Percentiles rank a stretch among this genome's conserved stretches.
Conservation (phyloP, 2,113 vertebrate genomes). For the Cromileptes altivelis region DNA sequence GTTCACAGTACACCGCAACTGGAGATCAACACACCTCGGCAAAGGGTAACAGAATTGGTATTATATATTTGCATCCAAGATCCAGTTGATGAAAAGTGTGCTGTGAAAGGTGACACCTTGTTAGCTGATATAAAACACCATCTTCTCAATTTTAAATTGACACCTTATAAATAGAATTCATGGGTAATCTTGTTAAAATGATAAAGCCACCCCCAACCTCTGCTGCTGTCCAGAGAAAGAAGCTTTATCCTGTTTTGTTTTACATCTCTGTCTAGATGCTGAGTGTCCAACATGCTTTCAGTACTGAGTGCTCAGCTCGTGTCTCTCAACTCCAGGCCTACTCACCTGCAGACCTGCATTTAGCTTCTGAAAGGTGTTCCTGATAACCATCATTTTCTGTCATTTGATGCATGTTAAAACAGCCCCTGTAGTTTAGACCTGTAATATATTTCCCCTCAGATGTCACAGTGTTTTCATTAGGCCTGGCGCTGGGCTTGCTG, state of each 20-base stretch:
- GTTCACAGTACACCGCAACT: conserved; percentile 43
- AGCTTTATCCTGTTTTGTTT: neutral
- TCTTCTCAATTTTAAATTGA: conserved; percentile 8
- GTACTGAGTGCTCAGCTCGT: conserved; percentile 17
- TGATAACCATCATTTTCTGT: conserved; percentile 79
- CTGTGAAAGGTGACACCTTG: conserved; percentile 56
- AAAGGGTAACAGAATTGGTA: conserved; percentile 30
- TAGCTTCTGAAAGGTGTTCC: conserved; percentile 67
- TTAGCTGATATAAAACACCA: conserved; percentile 27
- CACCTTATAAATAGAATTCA: conserved; percentile 56
- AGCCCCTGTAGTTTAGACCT: conserved; percentile 68
- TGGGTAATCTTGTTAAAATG: conserved; percentile 4
- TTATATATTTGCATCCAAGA: conserved; percentile 6
- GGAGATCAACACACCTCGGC: conserved; percentile 60
- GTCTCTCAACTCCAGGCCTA: conserved; percentile 32
- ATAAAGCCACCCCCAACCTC: neutral
- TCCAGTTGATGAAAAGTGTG: conserved; percentile 37
- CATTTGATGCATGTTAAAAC: conserved; percentile 72
- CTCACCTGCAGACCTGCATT: conserved; percentile 63
- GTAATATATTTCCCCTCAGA: conserved; percentile 67
- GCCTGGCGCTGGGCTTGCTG: conserved; percentile 44
- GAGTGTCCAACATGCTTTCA: conserved; percentile 5
- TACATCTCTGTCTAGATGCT: neutral
- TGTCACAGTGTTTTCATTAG: conserved; percentile 81
- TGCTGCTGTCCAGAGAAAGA: neutral